A percentile compares a stretch with the other conserved stretches of the same genome.
Conservation (phyloP, 2,888 invertebrate genomes). For the Mesoligia furuncula region DNA sequence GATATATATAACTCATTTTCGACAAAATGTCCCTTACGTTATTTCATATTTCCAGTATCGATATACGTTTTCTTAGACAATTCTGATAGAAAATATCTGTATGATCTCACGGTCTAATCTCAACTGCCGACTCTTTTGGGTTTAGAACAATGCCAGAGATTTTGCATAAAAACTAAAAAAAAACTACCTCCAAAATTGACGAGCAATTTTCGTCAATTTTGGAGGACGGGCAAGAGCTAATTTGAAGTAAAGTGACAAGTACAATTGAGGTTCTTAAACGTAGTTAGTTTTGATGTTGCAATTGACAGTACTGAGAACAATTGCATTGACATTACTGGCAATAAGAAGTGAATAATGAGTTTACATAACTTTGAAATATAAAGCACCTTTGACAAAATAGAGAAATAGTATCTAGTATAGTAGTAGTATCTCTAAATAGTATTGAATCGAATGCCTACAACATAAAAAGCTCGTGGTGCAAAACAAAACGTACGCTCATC, state of each 20-base stretch:
- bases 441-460: background rate
- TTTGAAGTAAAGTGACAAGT: constrained; percentile 49
- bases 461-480: background rate
- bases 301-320: constrained; percentile 11
- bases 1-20: no score
- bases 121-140: background rate
- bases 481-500: background rate
- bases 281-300: constrained; percentile 40
- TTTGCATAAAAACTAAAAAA: constrained; percentile 23
- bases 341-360: background rate
- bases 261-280: constrained; percentile 39
- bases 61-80: background rate
- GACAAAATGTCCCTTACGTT: no score
- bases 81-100: background rate
- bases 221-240: constrained; percentile 26
- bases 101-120: background rate
- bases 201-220: constrained; percentile 36
- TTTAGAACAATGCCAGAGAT: background rate
- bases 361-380: background rate
- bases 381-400: background rate
- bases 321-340: constrained; percentile 5
- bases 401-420: no score
- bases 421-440: no score
- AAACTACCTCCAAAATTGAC: no score
- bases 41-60: no score